Percentiles rank a stretch among this genome's conserved stretches.
Evolutionary conservation across 2,797 vertebrate genomes (phyloP).

Genomic region (Megaceryle alcyon): DNA sequence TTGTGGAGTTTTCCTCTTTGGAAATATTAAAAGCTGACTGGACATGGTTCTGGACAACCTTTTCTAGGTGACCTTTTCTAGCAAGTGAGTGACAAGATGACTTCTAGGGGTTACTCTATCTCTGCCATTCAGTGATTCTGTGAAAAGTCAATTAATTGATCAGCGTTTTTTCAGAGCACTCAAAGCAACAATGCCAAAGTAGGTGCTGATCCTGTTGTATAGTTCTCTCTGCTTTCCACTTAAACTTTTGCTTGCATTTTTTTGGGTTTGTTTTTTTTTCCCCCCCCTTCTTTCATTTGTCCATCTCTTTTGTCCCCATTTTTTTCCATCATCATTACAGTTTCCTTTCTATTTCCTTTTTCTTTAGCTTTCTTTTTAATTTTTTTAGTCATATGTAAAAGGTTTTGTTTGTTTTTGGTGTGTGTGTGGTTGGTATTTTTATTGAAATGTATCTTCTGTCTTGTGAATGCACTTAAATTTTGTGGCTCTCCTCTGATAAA

Average conservation of each 20-base stretch:
- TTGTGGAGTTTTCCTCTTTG: not conserved
- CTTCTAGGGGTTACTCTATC: not conserved
- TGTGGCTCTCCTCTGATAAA: not conserved
- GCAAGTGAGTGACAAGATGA: accelerated
- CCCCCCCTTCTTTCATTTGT: not conserved
- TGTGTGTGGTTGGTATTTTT: not conserved
- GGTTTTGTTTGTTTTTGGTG: not conserved
- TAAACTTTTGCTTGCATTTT: not conserved
- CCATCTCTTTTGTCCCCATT: not conserved
- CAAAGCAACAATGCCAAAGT: not conserved
- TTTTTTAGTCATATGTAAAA: too few relatives aligned
- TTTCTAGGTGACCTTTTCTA: not conserved
- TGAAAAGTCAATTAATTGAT: not conserved
- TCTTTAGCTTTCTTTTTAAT: too few relatives aligned
- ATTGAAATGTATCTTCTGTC: not conserved
- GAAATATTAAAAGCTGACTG: not conserved
- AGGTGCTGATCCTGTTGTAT: not conserved
- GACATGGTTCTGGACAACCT: not conserved
- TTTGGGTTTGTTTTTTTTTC: not conserved
- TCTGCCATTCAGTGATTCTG: not conserved
- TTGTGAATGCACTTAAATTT: not conserved
- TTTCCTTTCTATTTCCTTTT: not conserved
- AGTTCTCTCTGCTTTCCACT: not conserved
- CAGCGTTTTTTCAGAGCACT: not conserved
- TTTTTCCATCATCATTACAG: not conserved